Conservation (phyloP, 1,140 invertebrate species). For the Drosophila eugracilis region DNA sequence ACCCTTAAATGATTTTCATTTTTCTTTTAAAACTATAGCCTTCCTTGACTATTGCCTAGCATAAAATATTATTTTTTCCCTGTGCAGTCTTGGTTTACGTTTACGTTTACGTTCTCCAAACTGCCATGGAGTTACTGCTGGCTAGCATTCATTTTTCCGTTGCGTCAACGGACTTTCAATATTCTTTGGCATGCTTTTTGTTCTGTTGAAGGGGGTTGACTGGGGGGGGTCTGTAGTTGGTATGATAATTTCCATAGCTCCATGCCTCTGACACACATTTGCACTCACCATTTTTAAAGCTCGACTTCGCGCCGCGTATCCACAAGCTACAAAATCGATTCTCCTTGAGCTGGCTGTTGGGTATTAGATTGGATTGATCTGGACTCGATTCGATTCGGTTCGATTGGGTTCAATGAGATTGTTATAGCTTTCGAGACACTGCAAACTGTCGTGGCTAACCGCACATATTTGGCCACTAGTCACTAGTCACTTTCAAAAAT, state of each 20-base stretch:
- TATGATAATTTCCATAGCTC: slow-evolving; percentile 40
- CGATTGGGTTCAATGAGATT: slow-evolving; percentile 11
- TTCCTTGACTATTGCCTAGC: background rate
- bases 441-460: slow-evolving; percentile 29
- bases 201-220: slow-evolving; percentile 5
- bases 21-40: background rate
- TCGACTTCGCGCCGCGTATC: slow-evolving; percentile 47
- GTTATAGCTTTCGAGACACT: slow-evolving; percentile 22
- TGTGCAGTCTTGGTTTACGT: slow-evolving; percentile 38
- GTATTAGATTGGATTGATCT: slow-evolving; percentile 27
- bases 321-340: slow-evolving; percentile 42
- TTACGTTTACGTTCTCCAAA: slow-evolving; percentile 56
- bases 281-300: slow-evolving; percentile 56
- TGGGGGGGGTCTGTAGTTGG: slow-evolving; percentile 1
- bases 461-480: slow-evolving; percentile 48
- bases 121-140: slow-evolving; percentile 27
- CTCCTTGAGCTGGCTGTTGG: slow-evolving; percentile 34
- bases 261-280: slow-evolving; percentile 50
- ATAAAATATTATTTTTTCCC: background rate
- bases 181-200: slow-evolving; percentile 65
- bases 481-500: slow-evolving; percentile 51
- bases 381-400: slow-evolving; percentile 19
- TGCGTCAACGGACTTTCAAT: slow-evolving; percentile 73
- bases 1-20: background rate
- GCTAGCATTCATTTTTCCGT: slow-evolving; percentile 71